Evolutionary conservation across 2,113 vertebrate species (phyloP).

Genomic region (Brachirus orientalis): DNA sequence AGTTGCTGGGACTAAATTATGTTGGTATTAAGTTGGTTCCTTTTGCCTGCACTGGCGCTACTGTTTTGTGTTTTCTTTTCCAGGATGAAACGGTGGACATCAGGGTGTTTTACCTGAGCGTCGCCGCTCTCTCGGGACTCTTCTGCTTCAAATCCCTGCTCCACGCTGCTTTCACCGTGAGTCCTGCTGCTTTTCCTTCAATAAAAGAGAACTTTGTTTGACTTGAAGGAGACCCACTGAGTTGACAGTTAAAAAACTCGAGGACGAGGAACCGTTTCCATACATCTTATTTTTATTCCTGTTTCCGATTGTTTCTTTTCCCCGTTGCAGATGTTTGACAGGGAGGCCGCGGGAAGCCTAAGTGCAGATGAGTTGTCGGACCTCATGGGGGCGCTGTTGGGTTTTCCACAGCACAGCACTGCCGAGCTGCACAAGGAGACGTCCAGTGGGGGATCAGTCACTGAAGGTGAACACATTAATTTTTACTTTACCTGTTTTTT

Average conservation of each 20-base stretch:
- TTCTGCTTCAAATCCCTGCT: conserved; percentile 60
- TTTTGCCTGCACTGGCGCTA: not conserved
- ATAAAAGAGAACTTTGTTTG: too few relatives aligned
- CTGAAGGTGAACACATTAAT: conserved; percentile 61
- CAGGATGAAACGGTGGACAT: conserved; percentile 75
- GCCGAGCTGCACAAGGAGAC: conserved; percentile 58
- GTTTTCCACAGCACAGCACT: conserved; percentile 61
- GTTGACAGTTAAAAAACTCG: not conserved
- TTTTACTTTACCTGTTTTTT: not conserved
- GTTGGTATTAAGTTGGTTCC: too few relatives aligned
- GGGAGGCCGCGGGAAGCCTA: conserved; percentile 64
- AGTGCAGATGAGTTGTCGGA: conserved; percentile 62
- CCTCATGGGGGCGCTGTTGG: conserved; percentile 81
- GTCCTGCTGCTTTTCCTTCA: too few relatives aligned
- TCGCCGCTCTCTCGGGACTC: conserved; percentile 59
- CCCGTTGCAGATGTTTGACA: conserved; percentile 72
- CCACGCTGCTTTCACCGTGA: conserved; percentile 73
- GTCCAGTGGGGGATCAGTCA: conserved; percentile 40
- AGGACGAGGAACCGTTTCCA: too few relatives aligned
- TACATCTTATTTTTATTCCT: not conserved
- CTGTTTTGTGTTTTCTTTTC: not conserved
- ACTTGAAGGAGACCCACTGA: too few relatives aligned
- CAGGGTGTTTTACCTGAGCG: conserved; percentile 70
- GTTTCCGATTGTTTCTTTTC: not conserved
- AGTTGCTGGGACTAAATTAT: too few relatives aligned